These are phyloP conservation scores for Albula goreensis DNA, from an alignment of 2,113 vertebrate genomes.

Conservation along the genomic window DNA sequence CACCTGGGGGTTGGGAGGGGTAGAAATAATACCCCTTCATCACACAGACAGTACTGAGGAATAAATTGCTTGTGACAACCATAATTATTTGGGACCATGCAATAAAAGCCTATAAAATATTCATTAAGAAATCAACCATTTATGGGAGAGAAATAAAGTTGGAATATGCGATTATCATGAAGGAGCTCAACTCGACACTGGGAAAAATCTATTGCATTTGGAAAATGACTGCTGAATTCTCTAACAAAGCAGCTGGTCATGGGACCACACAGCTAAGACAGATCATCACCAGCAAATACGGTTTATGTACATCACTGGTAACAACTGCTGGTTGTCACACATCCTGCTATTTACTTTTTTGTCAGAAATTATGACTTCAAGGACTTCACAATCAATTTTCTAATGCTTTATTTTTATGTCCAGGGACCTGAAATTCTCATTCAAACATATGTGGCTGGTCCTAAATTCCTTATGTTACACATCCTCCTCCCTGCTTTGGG, in stretches of 20 bases:
- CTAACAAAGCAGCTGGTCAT: not conserved
- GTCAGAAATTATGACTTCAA: not conserved
- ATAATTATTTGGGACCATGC: not conserved
- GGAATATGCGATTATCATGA: not conserved
- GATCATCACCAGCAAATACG: not conserved
- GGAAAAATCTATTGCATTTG: not conserved
- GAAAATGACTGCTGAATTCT: not conserved
- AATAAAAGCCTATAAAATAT: not conserved
- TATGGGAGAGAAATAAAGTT: not conserved
- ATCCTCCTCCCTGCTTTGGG: not conserved
- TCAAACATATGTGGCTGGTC: too few relatives aligned
- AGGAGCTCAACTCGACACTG: not conserved
- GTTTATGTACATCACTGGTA: not conserved
- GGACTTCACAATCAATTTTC: not conserved
- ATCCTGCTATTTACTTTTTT: not conserved
- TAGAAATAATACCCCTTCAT: not conserved
- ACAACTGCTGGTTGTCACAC: not conserved
- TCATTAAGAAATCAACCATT: not conserved
- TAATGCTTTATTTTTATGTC: too few relatives aligned
- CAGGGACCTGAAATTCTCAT: too few relatives aligned
- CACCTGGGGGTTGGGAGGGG: constrained; percentile 61
- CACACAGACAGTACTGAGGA: not conserved
- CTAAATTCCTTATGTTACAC: not conserved
- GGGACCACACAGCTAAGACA: not conserved
- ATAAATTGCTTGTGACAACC: not conserved